Conservation (phyloP, 1,140 invertebrate genomes). For the Orchesella cincta region DNA sequence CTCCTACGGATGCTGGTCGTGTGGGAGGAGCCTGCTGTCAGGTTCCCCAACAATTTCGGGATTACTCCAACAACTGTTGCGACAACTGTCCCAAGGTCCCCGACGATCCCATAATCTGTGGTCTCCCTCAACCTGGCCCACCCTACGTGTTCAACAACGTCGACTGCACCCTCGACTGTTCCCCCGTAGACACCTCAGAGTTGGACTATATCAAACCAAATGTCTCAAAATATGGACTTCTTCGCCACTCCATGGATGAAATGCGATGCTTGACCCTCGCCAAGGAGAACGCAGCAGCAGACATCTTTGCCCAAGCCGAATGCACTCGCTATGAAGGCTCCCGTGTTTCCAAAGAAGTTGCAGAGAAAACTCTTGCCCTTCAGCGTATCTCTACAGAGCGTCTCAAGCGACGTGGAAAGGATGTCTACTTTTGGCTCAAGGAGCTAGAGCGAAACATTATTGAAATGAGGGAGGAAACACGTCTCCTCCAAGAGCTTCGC, state of each 20-base stretch:
- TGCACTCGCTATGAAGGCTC: slow-evolving; percentile 49
- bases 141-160: slow-evolving; percentile 50
- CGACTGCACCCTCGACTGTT: slow-evolving; percentile 50
- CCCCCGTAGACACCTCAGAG: slow-evolving; percentile 45
- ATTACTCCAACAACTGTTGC: slow-evolving; percentile 47
- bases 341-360: slow-evolving; percentile 40
- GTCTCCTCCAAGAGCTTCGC: slow-evolving; percentile 46
- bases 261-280: slow-evolving; percentile 50
- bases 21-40: slow-evolving; percentile 39
- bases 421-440: slow-evolving; percentile 47
- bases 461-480: slow-evolving; percentile 48
- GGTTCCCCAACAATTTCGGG: slow-evolving; percentile 48
- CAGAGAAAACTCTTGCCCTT: slow-evolving; percentile 45
- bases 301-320: slow-evolving; percentile 48
- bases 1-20: not conserved
- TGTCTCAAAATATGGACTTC: slow-evolving; percentile 47
- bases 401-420: slow-evolving; percentile 44
- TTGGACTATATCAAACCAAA: slow-evolving; percentile 50
- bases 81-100: slow-evolving; percentile 38
- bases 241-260: slow-evolving; percentile 50
- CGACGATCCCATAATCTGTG: slow-evolving; percentile 43
- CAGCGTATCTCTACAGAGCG: slow-evolving; percentile 50
- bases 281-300: slow-evolving; percentile 49
- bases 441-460: slow-evolving; percentile 48
- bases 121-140: slow-evolving; percentile 39